A percentile compares a stretch with the other conserved stretches of the same genome.
phyloP scores from a whole-genome alignment of 2,888 invertebrate genomes.

The Uropetala carovei region DNA sequence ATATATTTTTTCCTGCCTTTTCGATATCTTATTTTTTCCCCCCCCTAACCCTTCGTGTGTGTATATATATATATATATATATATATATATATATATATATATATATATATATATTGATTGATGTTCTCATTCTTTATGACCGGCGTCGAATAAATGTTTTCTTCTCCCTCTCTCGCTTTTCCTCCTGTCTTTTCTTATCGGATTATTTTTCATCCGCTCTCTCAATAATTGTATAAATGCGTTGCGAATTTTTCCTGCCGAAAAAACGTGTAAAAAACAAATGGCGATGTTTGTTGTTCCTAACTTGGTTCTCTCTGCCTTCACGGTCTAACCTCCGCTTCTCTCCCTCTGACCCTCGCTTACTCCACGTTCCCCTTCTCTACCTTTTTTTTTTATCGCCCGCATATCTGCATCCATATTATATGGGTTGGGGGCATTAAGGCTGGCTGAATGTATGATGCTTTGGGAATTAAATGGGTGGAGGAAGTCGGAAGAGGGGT shows the following conservation, averaged over 20 bases:
- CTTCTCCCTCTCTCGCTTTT: background rate
- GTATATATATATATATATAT: no score
- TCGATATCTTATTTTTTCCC: no score
- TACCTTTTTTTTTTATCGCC: slow-evolving; percentile 42
- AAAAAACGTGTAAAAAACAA: no score
- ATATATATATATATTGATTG: no score
- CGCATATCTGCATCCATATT: slow-evolving; percentile 57
- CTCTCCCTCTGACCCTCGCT: background rate
- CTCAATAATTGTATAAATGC: no score
- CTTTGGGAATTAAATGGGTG: background rate
- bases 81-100: no score
- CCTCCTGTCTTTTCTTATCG: background rate
- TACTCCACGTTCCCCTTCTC: background rate
- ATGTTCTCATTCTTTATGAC: no score
- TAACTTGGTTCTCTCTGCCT: background rate
- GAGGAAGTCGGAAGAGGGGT: background rate
- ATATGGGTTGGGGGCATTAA: slow-evolving; percentile 43
- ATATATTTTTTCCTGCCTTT: no score
- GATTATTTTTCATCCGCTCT: no score
- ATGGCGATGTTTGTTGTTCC: background rate
- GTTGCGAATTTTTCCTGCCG: no score
- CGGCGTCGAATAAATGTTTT: background rate
- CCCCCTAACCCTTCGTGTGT: no score
- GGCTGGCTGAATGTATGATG: background rate
- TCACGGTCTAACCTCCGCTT: background rate